Evolutionary conservation across 2,888 invertebrate genomes (phyloP), one percentile per base, ranked within the genome.

Genomic region (Diarsia brunnea): DNA sequence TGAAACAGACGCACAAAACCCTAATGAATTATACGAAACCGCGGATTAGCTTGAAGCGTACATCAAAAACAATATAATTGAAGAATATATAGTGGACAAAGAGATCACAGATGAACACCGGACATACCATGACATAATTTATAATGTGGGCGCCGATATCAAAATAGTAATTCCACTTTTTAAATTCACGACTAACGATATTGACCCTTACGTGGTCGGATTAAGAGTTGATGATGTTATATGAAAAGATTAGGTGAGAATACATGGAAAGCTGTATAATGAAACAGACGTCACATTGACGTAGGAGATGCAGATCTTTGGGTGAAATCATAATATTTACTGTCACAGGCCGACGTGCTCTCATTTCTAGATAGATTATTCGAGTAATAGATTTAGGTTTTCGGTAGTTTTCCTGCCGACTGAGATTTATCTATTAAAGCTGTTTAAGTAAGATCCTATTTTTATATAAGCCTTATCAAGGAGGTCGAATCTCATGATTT

Each of bases 271-370:
- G 89, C 91, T 90, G 91, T 91, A 93, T 95, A 94, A 95, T 95
- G 94, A 95, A 95, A 94, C 94, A 91, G 93, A 95, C 96, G 96
- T 96, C 96, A 95, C 93, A 95, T 95, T 96, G 95, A 96, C 96
- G 96, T 93, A 95, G 94, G 92, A 92, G 94, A 93, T 95, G 95
- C 95, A 95, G 94, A 93, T 95, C 95, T 94, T 94, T 89, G 91
- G 93, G 91, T 94, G 94, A 94, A 95, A 95, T 95, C 94, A 94
- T 95, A 94, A 95, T 95, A 95, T 95, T 94, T 94, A 93, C 93
- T 94, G 95, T 95, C 94, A 95, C 92, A 90, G 87, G 90, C 85
- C 88, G 92, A 93, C 92, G 90, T 91, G 94, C 88, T 92, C 94
- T 93, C 92, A 91, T 93, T 94, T 92, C 90, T 89, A 91, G 92